These are phyloP conservation scores for Lordiphosa andalusiaca DNA, from an alignment of 2,888 invertebrate genomes.

Conservation along the genomic window DNA sequence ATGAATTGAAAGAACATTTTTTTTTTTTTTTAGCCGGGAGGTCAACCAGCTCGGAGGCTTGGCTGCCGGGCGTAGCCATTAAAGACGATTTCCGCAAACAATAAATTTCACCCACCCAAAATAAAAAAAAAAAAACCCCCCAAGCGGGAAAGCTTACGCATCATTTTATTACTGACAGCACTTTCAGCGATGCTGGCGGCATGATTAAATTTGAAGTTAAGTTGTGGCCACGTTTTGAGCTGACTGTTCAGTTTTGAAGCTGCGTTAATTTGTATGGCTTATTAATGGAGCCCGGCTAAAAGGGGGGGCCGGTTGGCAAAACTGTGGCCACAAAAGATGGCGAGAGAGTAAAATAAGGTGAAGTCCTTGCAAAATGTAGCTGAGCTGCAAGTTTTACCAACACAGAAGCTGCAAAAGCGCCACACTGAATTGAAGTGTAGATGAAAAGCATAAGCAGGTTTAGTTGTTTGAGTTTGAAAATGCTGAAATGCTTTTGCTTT, in stretches of 20 bases:
- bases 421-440: neutral
- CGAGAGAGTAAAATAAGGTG: no score
- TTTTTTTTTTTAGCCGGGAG: constrained; percentile 66
- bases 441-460: neutral
- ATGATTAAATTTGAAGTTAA: constrained; percentile 7
- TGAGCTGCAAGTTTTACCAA: neutral
- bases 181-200: constrained; percentile 9
- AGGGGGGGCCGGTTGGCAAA: constrained; percentile 12
- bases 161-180: constrained; percentile 16
- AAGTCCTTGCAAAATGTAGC: constrained; percentile 6
- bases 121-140: neutral
- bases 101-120: constrained; percentile 59
- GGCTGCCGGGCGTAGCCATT: constrained; percentile 57
- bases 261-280: constrained; percentile 60
- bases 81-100: constrained; percentile 73
- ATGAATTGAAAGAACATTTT: constrained; percentile 68
- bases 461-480: neutral
- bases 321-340: constrained; percentile 16
- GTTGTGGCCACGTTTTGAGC: constrained; percentile 14
- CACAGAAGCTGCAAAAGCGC: no score
- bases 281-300: constrained; percentile 36
- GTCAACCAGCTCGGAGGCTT: constrained; percentile 48
- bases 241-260: constrained; percentile 22
- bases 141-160: neutral
- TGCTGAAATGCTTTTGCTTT: no score